phyloP scores from a whole-genome alignment of 2,113 vertebrate species.

The Equus przewalskii region DNA sequence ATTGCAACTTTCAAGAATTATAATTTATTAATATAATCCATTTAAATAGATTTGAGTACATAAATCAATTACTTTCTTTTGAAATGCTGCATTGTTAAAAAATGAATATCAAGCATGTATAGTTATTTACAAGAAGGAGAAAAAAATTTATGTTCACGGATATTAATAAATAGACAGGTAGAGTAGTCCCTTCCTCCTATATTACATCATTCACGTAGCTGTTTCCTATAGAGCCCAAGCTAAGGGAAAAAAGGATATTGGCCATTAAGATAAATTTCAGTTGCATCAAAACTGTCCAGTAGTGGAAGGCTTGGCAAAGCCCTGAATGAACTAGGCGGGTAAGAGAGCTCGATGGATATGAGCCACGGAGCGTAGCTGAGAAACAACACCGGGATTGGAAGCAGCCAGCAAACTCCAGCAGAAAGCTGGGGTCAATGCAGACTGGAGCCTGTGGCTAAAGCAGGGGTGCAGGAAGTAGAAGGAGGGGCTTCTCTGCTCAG shows the following conservation, averaged over 20 bases:
- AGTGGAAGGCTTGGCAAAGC: not conserved
- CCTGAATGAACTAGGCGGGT: not conserved
- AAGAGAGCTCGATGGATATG: fast-evolving
- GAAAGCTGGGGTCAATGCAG: not conserved
- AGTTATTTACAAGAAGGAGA: not conserved
- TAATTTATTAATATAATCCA: not conserved
- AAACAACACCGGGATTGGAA: not conserved
- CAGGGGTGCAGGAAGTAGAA: not conserved
- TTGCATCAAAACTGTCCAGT: not conserved
- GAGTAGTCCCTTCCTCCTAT: not conserved
- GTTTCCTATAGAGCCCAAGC: not conserved
- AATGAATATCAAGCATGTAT: not conserved
- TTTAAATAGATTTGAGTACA: not conserved
- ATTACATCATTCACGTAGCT: not conserved
- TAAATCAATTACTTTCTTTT: not conserved
- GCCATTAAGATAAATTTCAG: not conserved
- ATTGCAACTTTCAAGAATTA: not conserved
- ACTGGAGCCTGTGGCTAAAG: not conserved
- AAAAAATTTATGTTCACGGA: not conserved
- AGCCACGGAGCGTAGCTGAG: not conserved
- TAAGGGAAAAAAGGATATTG: not conserved
- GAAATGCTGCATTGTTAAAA: not conserved
- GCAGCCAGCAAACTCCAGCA: fast-evolving
- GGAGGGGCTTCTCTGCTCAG: not conserved
- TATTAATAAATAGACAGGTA: not conserved